Evolutionary conservation across 92 coral and sea anemone genomes (phyloP).

Genomic region (Epizoanthus ramosus): DNA sequence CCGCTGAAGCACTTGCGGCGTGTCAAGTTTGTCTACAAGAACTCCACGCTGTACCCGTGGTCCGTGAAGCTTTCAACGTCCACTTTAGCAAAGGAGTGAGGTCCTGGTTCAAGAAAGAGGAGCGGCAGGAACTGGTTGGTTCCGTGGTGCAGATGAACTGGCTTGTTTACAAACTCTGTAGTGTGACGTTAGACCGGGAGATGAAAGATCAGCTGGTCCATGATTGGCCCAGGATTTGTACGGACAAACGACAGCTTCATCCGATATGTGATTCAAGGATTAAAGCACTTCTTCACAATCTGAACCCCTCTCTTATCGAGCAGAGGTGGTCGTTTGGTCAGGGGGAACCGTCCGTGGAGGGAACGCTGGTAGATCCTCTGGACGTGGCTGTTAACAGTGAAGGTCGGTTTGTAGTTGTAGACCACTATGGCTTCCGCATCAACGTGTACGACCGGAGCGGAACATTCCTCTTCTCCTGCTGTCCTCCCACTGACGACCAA

Average conservation of each 20-base stretch:
- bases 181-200: not conserved
- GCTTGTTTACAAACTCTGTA: constrained; percentile 21
- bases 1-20: constrained; percentile 2
- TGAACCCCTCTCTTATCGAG: not conserved
- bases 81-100: not conserved
- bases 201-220: not conserved
- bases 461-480: not conserved
- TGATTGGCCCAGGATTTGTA: constrained; percentile 38
- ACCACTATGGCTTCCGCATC: not conserved
- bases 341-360: not conserved
- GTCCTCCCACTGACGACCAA: not conserved
- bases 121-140: not conserved
- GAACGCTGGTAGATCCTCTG: not conserved
- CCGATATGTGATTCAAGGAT: constrained; percentile 21
- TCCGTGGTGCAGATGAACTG: not conserved
- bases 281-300: not conserved
- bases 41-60: constrained; percentile 23
- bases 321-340: constrained; percentile 7
- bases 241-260: constrained; percentile 7
- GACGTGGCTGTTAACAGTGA: constrained; percentile 44
- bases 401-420: constrained; percentile 17
- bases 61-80: not conserved
- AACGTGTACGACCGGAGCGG: constrained; percentile 27
- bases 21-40: constrained; percentile 38
- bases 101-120: not conserved